Conservation (phyloP, 2,797 vertebrate genomes). For the Gila robusta region DNA sequence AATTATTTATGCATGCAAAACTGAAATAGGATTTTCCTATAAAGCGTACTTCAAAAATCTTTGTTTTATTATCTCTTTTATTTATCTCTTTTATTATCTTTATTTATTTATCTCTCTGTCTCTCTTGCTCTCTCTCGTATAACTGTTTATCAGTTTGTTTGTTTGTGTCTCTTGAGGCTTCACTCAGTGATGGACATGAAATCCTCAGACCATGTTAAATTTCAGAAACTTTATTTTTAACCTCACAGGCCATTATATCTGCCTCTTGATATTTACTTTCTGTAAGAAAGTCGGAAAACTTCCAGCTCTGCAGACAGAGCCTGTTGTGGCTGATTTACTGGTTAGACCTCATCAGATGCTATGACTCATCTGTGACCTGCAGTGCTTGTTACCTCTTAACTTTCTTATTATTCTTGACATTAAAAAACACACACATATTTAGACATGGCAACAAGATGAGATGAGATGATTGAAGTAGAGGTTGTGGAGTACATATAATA, state of each 20-base stretch:
- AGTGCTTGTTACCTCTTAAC: background rate
- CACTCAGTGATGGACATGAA: background rate
- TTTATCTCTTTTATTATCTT: no score
- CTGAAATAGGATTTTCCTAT: background rate
- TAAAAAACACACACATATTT: constrained; percentile 23
- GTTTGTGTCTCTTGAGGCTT: background rate
- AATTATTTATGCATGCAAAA: background rate
- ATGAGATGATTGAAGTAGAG: constrained; percentile 7
- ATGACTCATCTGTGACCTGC: constrained; percentile 31
- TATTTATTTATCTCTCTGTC: no score
- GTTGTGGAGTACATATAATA: constrained; percentile 11
- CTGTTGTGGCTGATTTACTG: constrained; percentile 18
- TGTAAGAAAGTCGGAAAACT: background rate
- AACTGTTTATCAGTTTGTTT: background rate
- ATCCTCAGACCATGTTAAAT: background rate
- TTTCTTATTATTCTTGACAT: constrained; percentile 16
- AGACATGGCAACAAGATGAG: constrained; percentile 9
- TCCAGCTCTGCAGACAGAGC: background rate
- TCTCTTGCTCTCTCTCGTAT: background rate
- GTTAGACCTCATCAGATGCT: constrained; percentile 27
- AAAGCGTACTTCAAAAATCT: background rate
- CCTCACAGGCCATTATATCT: background rate
- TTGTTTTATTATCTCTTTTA: no score
- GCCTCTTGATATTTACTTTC: constrained; percentile 8
- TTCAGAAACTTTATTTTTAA: background rate